These are phyloP conservation scores for Odontothrips loti DNA, from an alignment of 2,888 invertebrate species.

Conservation along the genomic window DNA sequence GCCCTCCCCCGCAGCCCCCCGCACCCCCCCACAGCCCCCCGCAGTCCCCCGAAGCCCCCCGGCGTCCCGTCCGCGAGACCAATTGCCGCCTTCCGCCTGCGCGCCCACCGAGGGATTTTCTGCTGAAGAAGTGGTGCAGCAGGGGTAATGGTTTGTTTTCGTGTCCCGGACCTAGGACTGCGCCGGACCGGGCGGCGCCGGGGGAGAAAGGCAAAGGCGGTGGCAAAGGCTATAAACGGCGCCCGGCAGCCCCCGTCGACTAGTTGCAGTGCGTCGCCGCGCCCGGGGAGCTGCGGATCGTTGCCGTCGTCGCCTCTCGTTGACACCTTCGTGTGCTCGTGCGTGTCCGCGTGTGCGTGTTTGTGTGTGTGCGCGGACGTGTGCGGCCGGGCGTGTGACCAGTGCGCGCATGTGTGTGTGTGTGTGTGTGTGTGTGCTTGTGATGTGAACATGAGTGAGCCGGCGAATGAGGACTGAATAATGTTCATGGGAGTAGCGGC, in stretches of 20 bases:
- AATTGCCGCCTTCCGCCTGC: not conserved
- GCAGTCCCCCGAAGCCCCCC: not conserved
- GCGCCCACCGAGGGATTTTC: not conserved
- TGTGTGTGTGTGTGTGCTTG: no score
- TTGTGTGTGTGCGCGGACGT: not conserved
- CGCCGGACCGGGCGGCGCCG: no score
- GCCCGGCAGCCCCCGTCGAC: not conserved
- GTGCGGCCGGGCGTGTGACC: not conserved
- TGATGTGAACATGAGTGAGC: no score
- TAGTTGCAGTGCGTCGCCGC: not conserved
- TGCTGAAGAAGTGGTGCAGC: not conserved
- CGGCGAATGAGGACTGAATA: no score
- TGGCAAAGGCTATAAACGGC: not conserved
- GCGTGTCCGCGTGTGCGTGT: not conserved
- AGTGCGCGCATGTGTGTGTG: no score
- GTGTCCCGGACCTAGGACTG: no score
- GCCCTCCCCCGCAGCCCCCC: not conserved
- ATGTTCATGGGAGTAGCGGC: no score
- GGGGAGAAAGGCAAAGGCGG: no score
- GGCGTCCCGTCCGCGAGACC: not conserved
- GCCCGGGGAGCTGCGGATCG: not conserved
- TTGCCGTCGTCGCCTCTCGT: not conserved
- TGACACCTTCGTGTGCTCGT: not conserved
- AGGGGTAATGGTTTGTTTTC: not conserved
- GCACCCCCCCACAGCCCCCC: not conserved